Evolutionary conservation across 1,140 invertebrate species (phyloP), one percentile per base, ranked within the genome.

Genomic region (Laodelphax striatellus): DNA sequence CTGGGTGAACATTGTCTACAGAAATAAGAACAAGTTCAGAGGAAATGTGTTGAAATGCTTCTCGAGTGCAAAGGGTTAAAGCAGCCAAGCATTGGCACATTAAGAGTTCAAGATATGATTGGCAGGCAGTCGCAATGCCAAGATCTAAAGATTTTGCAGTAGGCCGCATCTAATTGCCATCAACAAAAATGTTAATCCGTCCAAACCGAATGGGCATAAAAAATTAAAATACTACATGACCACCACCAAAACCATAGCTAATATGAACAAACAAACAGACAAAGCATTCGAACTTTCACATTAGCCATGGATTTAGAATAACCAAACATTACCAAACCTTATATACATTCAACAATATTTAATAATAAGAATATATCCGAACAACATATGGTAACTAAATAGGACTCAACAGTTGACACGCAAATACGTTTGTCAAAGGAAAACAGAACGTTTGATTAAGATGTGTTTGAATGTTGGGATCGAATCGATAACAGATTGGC

Each of bases 171-270:
- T 50, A 50, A 50, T 50, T 50, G 46, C 46, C 46, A 50, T 50
- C 11, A 50, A 50, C 46, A 17, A 50, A 50, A 44, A 44, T 44
- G 46, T 17, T 50, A 19, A 50, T 19, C 21, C 16, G 3, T 50
- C 46, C 46, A 50, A 50, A 50, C 46, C 46, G 46, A 50, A 50
- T 22, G 4, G 34, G 46, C 46, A 50, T 50, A 50, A 50, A 17
- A 50, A 11, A 38, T 38, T 3, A 50, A 50, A 50, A 50, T 19
- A 50, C 46, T 50, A 50, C 46, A 50, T 50, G 21, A 17, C 46
- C 46, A 50, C 46, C 46, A 50, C 46, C 46, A 50, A 50, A 22
- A 50, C 46, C 46, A 50, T 50, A 50, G 46, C 46, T 50, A 50
- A 50, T 50, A 50, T 50, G 46, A 50, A 50, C 46, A 50, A 19